Percentiles rank a stretch among this genome's conserved stretches.
These are phyloP conservation scores for Synanthedon formicaeformis DNA, from an alignment of 2,888 invertebrate genomes.

Conservation along the genomic window DNA sequence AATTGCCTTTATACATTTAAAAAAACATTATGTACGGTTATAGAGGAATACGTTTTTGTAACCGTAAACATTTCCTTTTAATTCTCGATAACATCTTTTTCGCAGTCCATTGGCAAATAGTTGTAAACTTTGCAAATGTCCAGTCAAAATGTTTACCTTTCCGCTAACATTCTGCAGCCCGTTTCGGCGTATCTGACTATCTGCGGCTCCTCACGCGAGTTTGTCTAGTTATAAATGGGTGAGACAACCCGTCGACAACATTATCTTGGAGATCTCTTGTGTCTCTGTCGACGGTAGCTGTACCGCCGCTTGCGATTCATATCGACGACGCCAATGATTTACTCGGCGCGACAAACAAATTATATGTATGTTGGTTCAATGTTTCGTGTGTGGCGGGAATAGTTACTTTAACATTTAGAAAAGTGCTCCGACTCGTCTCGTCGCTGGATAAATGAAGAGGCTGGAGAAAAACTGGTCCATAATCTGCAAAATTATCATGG, in stretches of 20 bases:
- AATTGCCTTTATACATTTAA: too few relatives aligned
- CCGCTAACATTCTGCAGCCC: not conserved
- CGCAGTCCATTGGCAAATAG: too few relatives aligned
- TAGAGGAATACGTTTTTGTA: too few relatives aligned
- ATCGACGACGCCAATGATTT: not conserved
- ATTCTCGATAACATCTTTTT: too few relatives aligned
- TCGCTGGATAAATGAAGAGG: too few relatives aligned
- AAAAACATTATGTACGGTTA: too few relatives aligned
- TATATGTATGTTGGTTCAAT: slow-evolving; percentile 3
- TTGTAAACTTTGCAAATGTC: slow-evolving; percentile 1
- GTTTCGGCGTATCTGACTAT: not conserved
- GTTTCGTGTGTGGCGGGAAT: too few relatives aligned
- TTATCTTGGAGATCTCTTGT: slow-evolving; percentile 26
- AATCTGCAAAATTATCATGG: too few relatives aligned
- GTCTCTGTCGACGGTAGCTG: slow-evolving; percentile 19
- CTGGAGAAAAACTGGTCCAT: too few relatives aligned
- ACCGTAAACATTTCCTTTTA: too few relatives aligned
- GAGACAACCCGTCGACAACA: slow-evolving; percentile 11
- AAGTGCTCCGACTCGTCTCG: too few relatives aligned
- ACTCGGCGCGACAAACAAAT: slow-evolving; percentile 1
- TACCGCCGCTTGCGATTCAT: slow-evolving; percentile 22
- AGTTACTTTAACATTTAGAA: too few relatives aligned
- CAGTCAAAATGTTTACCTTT: slow-evolving; percentile 6
- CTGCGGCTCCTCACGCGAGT: slow-evolving; percentile 5
- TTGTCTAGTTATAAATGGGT: slow-evolving; percentile 19